Evolutionary conservation across 92 coral and sea anemone genomes (phyloP).

Genomic region (Epizoanthus scotinus): DNA sequence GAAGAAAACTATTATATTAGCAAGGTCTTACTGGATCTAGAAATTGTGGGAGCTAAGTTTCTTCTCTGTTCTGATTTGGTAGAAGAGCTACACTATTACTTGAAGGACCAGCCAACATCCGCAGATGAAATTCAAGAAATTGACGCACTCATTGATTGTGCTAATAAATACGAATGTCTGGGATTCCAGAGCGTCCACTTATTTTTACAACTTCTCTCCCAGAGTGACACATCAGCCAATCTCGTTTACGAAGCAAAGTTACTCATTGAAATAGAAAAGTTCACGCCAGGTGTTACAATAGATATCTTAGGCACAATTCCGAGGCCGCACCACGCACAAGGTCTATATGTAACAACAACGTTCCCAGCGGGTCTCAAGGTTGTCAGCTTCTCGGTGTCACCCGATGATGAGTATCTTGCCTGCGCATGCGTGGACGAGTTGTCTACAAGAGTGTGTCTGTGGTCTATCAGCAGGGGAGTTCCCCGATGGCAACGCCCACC

Average conservation of each 20-base stretch:
- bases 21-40: slow-evolving; percentile 14
- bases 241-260: slow-evolving; percentile 1
- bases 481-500: slow-evolving; percentile 26
- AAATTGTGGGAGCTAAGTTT: slow-evolving; percentile 5
- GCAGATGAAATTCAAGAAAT: not conserved
- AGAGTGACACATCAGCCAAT: not conserved
- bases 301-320: not conserved
- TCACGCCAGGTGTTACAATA: slow-evolving; percentile 1
- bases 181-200: slow-evolving; percentile 18
- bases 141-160: not conserved
- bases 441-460: slow-evolving; percentile 7
- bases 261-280: not conserved
- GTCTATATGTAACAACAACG: slow-evolving; percentile 3
- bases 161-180: not conserved
- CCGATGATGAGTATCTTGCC: slow-evolving; percentile 9
- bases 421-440: slow-evolving; percentile 6
- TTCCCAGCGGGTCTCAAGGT: slow-evolving; percentile 10
- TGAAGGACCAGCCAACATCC: not conserved
- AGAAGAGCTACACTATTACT: slow-evolving; percentile 10
- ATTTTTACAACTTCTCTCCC: slow-evolving; percentile 15
- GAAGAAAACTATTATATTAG: not conserved
- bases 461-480: slow-evolving; percentile 15
- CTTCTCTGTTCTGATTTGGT: slow-evolving; percentile 2
- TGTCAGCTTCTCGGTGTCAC: slow-evolving; percentile 18
- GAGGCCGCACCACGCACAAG: not conserved